Conservation (phyloP, 1,140 invertebrate genomes). For the Caligus rogercresseyi region DNA sequence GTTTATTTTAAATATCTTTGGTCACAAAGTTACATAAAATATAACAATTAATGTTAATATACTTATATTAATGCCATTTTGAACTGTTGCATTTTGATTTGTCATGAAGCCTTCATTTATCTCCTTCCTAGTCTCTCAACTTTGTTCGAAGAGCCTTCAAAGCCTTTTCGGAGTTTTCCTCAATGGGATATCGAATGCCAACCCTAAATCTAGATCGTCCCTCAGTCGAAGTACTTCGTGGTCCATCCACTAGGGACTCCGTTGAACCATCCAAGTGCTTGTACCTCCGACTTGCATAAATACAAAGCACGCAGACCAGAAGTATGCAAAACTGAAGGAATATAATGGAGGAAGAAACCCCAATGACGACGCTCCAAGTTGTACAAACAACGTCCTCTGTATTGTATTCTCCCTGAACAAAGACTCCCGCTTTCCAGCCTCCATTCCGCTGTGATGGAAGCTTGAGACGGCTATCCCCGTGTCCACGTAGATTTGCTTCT, state of each 20-base stretch:
- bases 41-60: too few species aligned
- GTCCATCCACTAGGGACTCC: background rate
- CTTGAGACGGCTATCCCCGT: constrained; percentile 4
- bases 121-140: constrained; percentile 2
- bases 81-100: too few species aligned
- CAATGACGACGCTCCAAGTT: constrained; percentile 12
- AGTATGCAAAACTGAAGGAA: constrained; percentile 19
- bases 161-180: background rate
- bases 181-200: background rate
- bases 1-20: too few species aligned
- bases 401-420: constrained; percentile 4
- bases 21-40: too few species aligned
- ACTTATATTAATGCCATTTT: too few species aligned
- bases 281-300: background rate
- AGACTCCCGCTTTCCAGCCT: constrained; percentile 3
- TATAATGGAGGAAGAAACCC: background rate
- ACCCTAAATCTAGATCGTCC: background rate
- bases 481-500: constrained; percentile 17
- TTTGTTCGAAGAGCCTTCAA: background rate
- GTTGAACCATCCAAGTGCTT: background rate
- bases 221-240: background rate
- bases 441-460: background rate
- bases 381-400: constrained; percentile 14
- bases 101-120: too few species aligned
- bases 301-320: constrained; percentile 16